Percentiles rank a stretch among this genome's conserved stretches.
Evolutionary conservation across 2,113 vertebrate species (phyloP).

Genomic region (Halcyon senegalensis): DNA sequence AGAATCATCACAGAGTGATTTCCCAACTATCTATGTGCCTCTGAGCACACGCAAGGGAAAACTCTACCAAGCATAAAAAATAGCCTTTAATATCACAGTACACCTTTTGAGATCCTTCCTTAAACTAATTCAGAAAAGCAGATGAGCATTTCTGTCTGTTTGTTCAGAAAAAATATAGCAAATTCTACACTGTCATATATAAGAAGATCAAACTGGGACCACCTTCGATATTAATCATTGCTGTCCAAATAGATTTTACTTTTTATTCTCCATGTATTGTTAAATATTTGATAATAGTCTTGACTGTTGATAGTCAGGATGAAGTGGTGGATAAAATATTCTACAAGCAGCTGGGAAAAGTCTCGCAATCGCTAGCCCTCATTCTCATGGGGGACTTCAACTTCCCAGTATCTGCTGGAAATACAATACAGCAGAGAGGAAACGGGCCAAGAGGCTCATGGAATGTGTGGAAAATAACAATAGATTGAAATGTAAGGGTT

Average conservation of each 20-base stretch:
- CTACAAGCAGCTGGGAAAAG: too few relatives aligned
- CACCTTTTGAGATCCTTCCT: conserved; percentile 56
- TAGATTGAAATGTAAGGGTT: background rate
- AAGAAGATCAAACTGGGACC: background rate
- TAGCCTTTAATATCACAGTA: conserved; percentile 69
- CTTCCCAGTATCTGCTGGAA: too few relatives aligned
- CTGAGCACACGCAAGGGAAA: conserved; percentile 43
- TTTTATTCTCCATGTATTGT: background rate
- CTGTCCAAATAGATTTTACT: background rate
- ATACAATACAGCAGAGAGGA: too few relatives aligned
- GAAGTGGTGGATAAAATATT: too few relatives aligned
- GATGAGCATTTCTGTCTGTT: conserved; percentile 15
- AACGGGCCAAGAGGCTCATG: too few relatives aligned
- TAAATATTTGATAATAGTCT: background rate
- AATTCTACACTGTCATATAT: background rate
- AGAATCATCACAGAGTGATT: conserved; percentile 40
- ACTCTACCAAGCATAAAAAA: conserved; percentile 52
- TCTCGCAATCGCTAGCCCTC: too few relatives aligned
- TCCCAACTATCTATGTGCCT: conserved; percentile 20
- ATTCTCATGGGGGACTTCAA: too few relatives aligned
- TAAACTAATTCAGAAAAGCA: conserved; percentile 66
- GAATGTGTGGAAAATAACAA: background rate
- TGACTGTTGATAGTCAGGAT: background rate
- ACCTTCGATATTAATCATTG: background rate
- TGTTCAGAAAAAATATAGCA: conserved; percentile 18